These are phyloP conservation scores for Drosophila stalkeri DNA, from an alignment of 2,888 invertebrate genomes.

Conservation along the genomic window DNA sequence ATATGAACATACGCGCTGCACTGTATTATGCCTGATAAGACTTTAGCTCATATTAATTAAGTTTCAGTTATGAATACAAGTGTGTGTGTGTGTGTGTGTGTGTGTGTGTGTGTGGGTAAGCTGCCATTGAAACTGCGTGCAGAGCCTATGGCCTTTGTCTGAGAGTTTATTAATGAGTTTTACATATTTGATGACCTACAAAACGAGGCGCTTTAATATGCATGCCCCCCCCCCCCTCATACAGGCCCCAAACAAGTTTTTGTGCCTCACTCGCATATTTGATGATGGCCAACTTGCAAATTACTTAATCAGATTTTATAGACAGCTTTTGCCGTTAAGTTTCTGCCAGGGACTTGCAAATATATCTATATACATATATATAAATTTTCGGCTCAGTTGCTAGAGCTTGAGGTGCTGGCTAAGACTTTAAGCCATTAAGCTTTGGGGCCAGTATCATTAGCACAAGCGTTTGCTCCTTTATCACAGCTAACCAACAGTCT, in stretches of 20 bases:
- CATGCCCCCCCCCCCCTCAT: conserved; percentile 30
- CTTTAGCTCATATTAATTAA: conserved; percentile 61
- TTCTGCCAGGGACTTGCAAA: conserved; percentile 20
- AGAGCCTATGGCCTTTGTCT: conserved; percentile 21
- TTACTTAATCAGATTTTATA: conserved; percentile 74
- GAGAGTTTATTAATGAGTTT: conserved; percentile 67
- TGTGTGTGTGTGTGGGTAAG: background rate
- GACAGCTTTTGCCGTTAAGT: conserved; percentile 31
- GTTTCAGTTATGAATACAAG: conserved; percentile 20
- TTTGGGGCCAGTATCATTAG: conserved; percentile 51
- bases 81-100: background rate
- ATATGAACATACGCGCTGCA: conserved; percentile 36
- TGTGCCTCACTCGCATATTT: conserved; percentile 67
- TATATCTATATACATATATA: background rate
- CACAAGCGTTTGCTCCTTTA: conserved; percentile 9
- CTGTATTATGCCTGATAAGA: conserved; percentile 58
- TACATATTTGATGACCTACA: conserved; percentile 76
- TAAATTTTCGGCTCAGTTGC: background rate
- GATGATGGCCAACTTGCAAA: conserved; percentile 71
- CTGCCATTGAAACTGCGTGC: conserved; percentile 10
- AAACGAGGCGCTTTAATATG: conserved; percentile 54
- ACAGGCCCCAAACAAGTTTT: conserved; percentile 39
- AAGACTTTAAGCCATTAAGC: conserved; percentile 61
- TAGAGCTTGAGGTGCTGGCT: conserved; percentile 32
- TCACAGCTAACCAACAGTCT: conserved; percentile 1